A percentile compares a stretch with the other conserved stretches of the same genome.
phyloP scores from a whole-genome alignment of 53 echinoderm and acorn worm genomes.

The Paracentrotus lividus region DNA sequence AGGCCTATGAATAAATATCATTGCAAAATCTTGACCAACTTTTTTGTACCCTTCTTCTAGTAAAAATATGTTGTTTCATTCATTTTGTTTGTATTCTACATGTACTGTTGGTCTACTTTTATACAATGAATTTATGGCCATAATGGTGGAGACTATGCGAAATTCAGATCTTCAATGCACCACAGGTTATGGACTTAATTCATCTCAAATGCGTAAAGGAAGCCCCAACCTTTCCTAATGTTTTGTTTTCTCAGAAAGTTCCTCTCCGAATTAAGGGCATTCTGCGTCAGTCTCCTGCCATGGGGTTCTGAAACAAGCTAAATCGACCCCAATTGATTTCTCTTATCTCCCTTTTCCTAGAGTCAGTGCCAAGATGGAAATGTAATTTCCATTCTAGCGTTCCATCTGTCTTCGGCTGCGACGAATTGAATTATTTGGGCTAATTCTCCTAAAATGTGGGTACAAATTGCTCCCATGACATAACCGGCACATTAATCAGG shows the following conservation, averaged over 20 bases:
- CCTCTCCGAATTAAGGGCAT: constrained; percentile 12
- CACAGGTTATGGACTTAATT: not conserved
- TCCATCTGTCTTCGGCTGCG: constrained; percentile 66
- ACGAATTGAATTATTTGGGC: constrained; percentile 61
- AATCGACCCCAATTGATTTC: constrained; percentile 40
- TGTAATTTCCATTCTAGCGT: constrained; percentile 49
- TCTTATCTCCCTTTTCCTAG: constrained; percentile 29
- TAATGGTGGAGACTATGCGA: no score
- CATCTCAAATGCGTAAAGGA: not conserved
- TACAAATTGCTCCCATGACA: constrained; percentile 70
- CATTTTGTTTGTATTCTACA: no score
- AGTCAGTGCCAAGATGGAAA: constrained; percentile 54
- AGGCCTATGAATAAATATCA: no score
- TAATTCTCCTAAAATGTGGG: constrained; percentile 58
- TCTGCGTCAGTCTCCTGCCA: constrained; percentile 39
- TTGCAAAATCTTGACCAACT: no score
- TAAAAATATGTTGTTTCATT: no score
- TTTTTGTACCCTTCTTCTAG: no score
- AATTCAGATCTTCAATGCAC: no score
- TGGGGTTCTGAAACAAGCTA: constrained; percentile 21
- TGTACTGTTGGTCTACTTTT: no score
- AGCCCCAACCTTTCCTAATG: constrained; percentile 7
- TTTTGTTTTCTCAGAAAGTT: constrained; percentile 7
- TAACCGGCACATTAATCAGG: constrained; percentile 1
- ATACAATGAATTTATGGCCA: no score